phyloP scores from a whole-genome alignment of 2,888 invertebrate species.

The Microctonus aethiopoides region DNA sequence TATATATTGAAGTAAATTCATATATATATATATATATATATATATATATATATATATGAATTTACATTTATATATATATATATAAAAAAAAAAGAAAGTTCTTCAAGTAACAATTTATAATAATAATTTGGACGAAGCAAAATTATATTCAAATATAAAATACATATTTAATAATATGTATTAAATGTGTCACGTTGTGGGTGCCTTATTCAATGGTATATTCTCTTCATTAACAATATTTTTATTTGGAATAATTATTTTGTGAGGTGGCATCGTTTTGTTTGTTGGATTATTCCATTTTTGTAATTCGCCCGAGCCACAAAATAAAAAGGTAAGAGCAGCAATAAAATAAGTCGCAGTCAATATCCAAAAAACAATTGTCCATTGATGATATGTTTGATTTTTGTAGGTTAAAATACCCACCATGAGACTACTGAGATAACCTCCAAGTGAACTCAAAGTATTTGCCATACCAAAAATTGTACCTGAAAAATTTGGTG shows the following conservation, averaged over 20 bases:
- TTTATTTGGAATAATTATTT: not conserved
- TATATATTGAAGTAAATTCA: too few species aligned
- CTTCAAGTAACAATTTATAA: constrained; percentile 1
- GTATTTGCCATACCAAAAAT: constrained; percentile 92
- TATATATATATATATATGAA: too few species aligned
- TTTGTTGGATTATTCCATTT: constrained; percentile 65
- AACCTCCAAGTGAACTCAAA: constrained; percentile 84
- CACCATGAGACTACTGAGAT: constrained; percentile 84
- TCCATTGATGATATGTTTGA: constrained; percentile 82
- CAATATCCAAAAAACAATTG: constrained; percentile 83
- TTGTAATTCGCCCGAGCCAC: constrained; percentile 78
- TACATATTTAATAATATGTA: not conserved
- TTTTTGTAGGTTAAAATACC: constrained; percentile 79
- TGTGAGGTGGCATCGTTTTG: not conserved
- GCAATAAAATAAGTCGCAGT: constrained; percentile 78
- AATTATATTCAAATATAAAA: not conserved
- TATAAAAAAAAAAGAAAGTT: too few species aligned
- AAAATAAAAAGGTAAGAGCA: constrained; percentile 72
- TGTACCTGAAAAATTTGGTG: constrained; percentile 89
- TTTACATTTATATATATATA: too few species aligned
- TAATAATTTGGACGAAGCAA: not conserved
- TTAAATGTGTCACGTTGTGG: not conserved
- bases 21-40: too few species aligned
- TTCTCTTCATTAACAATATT: constrained; percentile 4
- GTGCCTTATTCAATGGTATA: constrained; percentile 7